Base-by-base conservation (phyloP, 2,113 vertebrate genomes). In the Balaeniceps rex region DNA sequence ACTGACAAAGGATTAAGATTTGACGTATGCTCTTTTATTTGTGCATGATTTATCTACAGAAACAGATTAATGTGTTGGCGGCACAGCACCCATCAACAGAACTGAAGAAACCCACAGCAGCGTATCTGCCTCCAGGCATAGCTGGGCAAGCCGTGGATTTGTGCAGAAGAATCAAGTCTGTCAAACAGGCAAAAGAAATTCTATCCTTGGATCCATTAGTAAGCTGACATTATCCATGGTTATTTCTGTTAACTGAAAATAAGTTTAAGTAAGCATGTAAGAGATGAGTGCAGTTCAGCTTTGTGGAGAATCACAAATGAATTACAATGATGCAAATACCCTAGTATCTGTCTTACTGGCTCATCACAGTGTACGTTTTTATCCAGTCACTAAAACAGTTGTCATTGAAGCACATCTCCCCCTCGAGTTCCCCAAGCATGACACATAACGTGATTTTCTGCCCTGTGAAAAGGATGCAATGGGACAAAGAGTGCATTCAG, bases 371-470 rank as follows among this genome's bases (percentile, higher is more conserved):
- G 19, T 10, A 26, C 22, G 1, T 86, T 94, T 88, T 93, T 49
- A 90, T 51, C n/a, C 44, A 82, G 42, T 40, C 58, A 33, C 70
- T 94, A 58, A 68, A 94, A 64, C 42, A 72, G 65, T 58, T 96
- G 71, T 71, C 64, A 55, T 86, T 94, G 55, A 63, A 86, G 83
- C 19, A 34, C 23, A 71, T 88, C 77, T 97, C 55, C 51, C 94
- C 79, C 70, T 68, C 16, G 14, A 65, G 25, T 40, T 94, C 31
- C 78, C 66, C 42, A 12, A 86, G 58, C 58, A 31, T 93, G 74
- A 89, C 49, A 88, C 47, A 55, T 90, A 89, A 90, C 72, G 78
- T 94, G 77, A 97, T 96, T 98, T 96, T 95, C 96, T 96, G 63
- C 64, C 16, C 79, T 82, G n/a, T 94, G 92, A 96, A 81, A 94